Conservation (phyloP, 2,797 vertebrate species). For the Euthynnus affinis region DNA sequence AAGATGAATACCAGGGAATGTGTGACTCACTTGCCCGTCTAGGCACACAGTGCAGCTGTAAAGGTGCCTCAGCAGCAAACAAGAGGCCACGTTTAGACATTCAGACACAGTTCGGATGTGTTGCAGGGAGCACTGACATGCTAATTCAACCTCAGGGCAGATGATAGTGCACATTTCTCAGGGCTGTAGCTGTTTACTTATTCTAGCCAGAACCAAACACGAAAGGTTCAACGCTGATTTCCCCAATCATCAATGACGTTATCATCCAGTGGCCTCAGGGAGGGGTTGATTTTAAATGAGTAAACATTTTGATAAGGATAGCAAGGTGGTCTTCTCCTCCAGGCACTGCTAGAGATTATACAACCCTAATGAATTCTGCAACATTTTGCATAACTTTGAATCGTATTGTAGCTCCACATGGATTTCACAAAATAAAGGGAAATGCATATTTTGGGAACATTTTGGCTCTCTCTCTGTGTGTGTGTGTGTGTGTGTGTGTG, state of each 20-base stretch:
- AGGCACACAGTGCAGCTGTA: conserved; percentile 21
- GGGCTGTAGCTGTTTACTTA: conserved; percentile 40
- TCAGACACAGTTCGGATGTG: conserved; percentile 9
- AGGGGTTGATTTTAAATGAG: conserved; percentile 37
- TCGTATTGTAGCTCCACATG: neutral
- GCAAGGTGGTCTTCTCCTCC: neutral
- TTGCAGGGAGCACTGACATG: conserved; percentile 8
- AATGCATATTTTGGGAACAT: neutral
- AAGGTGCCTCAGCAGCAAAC: neutral
- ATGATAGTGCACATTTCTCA: conserved; percentile 5
- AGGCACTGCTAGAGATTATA: conserved; percentile 12
- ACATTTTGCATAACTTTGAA: neutral
- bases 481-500: neutral
- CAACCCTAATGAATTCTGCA: conserved; percentile 7
- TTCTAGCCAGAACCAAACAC: conserved; percentile 9
- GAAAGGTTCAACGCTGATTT: conserved; percentile 23
- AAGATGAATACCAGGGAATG: conserved; percentile 23
- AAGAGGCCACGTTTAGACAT: neutral
- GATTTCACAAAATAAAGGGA: neutral
- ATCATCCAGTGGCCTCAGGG: conserved; percentile 21
- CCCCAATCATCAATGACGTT: conserved; percentile 17
- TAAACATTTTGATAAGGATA: conserved; percentile 4
- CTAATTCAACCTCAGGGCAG: conserved; percentile 11
- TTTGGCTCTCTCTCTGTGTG: neutral
- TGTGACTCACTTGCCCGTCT: conserved; percentile 58